Conservation (phyloP, 2,888 invertebrate genomes). For the Sarcophaga variegata region DNA sequence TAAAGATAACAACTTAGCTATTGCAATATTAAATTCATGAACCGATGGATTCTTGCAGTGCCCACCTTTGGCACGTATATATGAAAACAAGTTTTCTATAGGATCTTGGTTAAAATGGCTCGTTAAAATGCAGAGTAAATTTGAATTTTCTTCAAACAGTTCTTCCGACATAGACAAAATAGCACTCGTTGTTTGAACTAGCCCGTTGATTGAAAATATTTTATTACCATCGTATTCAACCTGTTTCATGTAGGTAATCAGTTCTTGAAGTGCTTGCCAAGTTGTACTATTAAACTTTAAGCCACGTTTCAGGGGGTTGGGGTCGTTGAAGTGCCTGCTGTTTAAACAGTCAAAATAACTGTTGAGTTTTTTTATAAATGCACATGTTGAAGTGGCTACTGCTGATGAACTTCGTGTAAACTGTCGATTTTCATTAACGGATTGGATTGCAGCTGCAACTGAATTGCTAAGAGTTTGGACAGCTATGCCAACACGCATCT, state of each 20-base stretch:
- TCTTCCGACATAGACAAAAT: constrained; percentile 26
- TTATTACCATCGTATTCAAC: constrained; percentile 23
- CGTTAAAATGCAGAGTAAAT: constrained; percentile 39
- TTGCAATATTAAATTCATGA: constrained; percentile 28
- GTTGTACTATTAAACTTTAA: constrained; percentile 13
- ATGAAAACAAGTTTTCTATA: constrained; percentile 50
- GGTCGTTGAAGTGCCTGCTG: background rate
- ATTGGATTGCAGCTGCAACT: background rate
- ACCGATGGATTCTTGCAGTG: constrained; percentile 46
- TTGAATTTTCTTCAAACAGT: constrained; percentile 20
- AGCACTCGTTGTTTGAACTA: constrained; percentile 43
- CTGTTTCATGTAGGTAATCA: constrained; percentile 30
- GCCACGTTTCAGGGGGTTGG: constrained; percentile 7
- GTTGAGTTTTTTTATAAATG: background rate
- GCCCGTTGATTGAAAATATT: constrained; percentile 29
- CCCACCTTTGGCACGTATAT: constrained; percentile 41
- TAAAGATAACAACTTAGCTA: background rate
- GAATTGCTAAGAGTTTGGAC: background rate
- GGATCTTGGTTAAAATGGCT: constrained; percentile 51
- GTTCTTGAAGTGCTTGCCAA: constrained; percentile 25
- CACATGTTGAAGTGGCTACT: constrained; percentile 3
- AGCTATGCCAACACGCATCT: constrained; percentile 4
- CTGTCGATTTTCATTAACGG: background rate
- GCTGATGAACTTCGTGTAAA: constrained; percentile 8
- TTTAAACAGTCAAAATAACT: background rate